These are phyloP conservation scores for Odontocolon sp. DNA, from an alignment of 2,888 invertebrate species.

Conservation along the genomic window DNA sequence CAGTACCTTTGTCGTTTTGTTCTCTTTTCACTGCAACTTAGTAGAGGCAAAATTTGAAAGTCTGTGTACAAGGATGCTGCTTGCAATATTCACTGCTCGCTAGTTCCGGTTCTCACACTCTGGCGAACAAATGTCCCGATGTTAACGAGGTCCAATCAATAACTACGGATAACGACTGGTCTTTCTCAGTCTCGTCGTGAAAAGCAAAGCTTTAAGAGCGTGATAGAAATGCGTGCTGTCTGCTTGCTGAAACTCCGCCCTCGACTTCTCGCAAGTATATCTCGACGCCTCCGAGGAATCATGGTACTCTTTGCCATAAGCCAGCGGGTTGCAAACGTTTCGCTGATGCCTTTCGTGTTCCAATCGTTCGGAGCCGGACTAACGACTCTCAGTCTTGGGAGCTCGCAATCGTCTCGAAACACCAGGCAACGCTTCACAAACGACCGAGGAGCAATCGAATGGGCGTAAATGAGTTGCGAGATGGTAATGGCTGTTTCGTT, in stretches of 20 bases:
- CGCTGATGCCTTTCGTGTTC: slow-evolving; percentile 56
- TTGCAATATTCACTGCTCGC: slow-evolving; percentile 4
- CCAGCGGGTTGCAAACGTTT: slow-evolving; percentile 36
- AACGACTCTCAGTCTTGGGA: slow-evolving; percentile 61
- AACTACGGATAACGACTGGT: slow-evolving; percentile 77
- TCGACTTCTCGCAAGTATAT: slow-evolving; percentile 66
- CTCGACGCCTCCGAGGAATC: slow-evolving; percentile 53
- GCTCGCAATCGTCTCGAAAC: slow-evolving; percentile 43
- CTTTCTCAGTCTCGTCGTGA: too few species aligned
- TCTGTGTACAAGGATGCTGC: background rate
- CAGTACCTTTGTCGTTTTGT: background rate
- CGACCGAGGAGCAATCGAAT: slow-evolving; percentile 53
- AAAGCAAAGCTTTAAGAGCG: slow-evolving; percentile 50
- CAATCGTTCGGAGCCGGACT: slow-evolving; percentile 63
- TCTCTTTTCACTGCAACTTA: slow-evolving; percentile 1
- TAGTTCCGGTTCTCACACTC: slow-evolving; percentile 76
- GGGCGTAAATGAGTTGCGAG: slow-evolving; percentile 53
- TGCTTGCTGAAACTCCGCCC: slow-evolving; percentile 71
- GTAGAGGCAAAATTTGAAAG: slow-evolving; percentile 5
- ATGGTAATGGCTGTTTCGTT: slow-evolving; percentile 39
- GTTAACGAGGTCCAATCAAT: slow-evolving; percentile 78
- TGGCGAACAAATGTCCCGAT: slow-evolving; percentile 68
- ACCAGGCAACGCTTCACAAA: slow-evolving; percentile 47
- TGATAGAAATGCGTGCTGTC: slow-evolving; percentile 68
- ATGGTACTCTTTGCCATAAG: slow-evolving; percentile 21